These are phyloP conservation scores for Ornithorhynchus anatinus DNA, from an alignment of 2,113 vertebrate species.

Conservation along the genomic window DNA sequence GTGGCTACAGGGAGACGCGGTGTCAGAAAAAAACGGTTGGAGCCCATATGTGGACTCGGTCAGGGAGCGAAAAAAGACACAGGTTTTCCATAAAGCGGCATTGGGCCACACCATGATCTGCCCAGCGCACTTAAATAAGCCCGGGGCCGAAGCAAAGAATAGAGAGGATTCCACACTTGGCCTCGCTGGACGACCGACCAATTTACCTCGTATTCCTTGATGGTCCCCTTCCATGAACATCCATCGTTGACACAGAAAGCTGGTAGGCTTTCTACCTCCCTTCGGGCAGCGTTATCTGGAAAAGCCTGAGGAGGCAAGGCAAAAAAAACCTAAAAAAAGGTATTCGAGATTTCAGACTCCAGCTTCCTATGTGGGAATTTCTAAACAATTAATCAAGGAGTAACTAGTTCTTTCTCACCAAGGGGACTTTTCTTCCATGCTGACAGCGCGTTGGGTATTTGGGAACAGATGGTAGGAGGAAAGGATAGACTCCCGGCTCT, in stretches of 20 bases:
- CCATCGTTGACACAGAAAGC: constrained; percentile 81
- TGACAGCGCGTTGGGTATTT: too few relatives aligned
- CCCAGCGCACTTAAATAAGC: too few relatives aligned
- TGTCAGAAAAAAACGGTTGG: too few relatives aligned
- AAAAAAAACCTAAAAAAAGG: neutral
- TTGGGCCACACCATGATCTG: too few relatives aligned
- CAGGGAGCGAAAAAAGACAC: too few relatives aligned
- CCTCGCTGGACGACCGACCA: too few relatives aligned
- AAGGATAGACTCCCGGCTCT: too few relatives aligned
- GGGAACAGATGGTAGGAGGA: too few relatives aligned
- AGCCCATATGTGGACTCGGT: too few relatives aligned
- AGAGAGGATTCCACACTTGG: neutral
- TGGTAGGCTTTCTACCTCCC: constrained; percentile 90
- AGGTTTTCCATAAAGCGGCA: too few relatives aligned
- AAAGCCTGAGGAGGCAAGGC: constrained; percentile 76
- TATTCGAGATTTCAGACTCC: neutral
- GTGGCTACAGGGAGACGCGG: too few relatives aligned
- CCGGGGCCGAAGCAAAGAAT: neutral
- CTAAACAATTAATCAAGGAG: neutral
- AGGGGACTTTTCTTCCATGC: too few relatives aligned
- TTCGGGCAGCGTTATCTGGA: constrained; percentile 90
- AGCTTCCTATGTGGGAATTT: neutral
- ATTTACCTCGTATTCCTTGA: constrained; percentile 94
- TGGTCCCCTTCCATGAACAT: constrained; percentile 87
- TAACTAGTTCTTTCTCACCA: neutral